These are phyloP conservation scores for Parnassius orleans DNA, from an alignment of 2,888 invertebrate species.

Conservation along the genomic window DNA sequence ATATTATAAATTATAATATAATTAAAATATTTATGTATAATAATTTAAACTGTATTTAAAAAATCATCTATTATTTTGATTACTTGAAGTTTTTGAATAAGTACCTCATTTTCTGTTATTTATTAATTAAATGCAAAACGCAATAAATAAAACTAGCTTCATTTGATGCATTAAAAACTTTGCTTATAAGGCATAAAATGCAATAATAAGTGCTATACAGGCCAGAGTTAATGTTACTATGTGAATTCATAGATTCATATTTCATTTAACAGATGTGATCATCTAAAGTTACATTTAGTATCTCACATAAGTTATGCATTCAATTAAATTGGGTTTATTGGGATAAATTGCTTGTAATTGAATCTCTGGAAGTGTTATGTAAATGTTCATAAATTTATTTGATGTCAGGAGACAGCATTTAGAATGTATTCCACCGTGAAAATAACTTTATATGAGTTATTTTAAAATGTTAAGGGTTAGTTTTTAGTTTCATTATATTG, in stretches of 20 bases:
- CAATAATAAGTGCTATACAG: constrained; percentile 2
- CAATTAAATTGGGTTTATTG: constrained; percentile 34
- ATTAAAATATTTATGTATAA: too few relatives aligned
- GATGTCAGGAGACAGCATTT: constrained; percentile 34
- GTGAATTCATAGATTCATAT: not conserved
- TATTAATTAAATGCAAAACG: not conserved
- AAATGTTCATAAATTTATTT: constrained; percentile 27
- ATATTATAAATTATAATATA: too few relatives aligned
- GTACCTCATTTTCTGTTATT: not conserved
- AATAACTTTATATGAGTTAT: constrained; percentile 20
- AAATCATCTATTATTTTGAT: not conserved
- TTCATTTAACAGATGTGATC: constrained; percentile 13
- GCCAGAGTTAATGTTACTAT: constrained; percentile 5
- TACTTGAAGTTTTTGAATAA: too few relatives aligned
- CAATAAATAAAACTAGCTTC: not conserved
- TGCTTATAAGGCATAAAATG: constrained; percentile 15
- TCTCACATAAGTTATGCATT: constrained; percentile 18
- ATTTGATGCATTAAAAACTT: not conserved
- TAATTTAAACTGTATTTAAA: too few relatives aligned
- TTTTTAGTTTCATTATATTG: constrained; percentile 25
- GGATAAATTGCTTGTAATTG: constrained; percentile 37
- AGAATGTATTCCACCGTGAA: constrained; percentile 34
- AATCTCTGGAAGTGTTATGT: constrained; percentile 39
- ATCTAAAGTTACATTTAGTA: constrained; percentile 18
- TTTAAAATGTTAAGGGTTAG: constrained; percentile 27